Conservation (phyloP, 2,797 vertebrate species). For the Oreonectes daqikongensis region DNA sequence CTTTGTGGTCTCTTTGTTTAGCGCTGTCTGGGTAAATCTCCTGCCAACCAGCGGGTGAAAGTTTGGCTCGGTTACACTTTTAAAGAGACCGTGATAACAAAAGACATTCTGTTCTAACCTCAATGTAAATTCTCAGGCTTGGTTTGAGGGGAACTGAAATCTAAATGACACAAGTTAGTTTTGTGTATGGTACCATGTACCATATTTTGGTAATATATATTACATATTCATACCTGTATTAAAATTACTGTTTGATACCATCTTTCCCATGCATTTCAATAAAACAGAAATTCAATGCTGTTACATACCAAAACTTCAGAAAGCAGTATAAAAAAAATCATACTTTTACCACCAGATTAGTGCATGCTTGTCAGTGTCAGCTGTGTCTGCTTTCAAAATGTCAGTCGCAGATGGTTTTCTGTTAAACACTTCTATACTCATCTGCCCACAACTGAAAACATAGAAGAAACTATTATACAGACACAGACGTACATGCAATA, state of each 20-base stretch:
- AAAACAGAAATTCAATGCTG: neutral
- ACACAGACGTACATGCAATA: too few relatives aligned
- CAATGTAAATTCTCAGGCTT: neutral
- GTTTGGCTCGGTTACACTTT: neutral
- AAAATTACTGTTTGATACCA: too few relatives aligned
- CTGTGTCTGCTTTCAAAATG: constrained; percentile 13
- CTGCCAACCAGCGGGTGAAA: neutral
- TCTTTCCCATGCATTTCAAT: neutral
- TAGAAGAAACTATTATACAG: too few relatives aligned
- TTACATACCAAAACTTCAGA: neutral
- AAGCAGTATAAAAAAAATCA: neutral
- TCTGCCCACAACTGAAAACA: neutral
- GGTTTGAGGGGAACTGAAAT: neutral
- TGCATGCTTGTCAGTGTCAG: constrained; percentile 19
- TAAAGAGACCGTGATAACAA: neutral
- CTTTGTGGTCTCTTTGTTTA: neutral
- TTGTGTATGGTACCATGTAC: too few relatives aligned
- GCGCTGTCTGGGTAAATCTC: constrained; percentile 9
- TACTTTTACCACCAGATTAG: constrained; percentile 13
- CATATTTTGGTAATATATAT: too few relatives aligned
- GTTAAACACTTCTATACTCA: neutral
- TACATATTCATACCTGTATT: too few relatives aligned
- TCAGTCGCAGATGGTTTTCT: constrained; percentile 24
- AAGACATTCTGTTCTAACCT: neutral
- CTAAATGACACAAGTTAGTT: too few relatives aligned